These are phyloP conservation scores for Hydropotes inermis DNA, from an alignment of 2,113 vertebrate species.

Conservation along the genomic window DNA sequence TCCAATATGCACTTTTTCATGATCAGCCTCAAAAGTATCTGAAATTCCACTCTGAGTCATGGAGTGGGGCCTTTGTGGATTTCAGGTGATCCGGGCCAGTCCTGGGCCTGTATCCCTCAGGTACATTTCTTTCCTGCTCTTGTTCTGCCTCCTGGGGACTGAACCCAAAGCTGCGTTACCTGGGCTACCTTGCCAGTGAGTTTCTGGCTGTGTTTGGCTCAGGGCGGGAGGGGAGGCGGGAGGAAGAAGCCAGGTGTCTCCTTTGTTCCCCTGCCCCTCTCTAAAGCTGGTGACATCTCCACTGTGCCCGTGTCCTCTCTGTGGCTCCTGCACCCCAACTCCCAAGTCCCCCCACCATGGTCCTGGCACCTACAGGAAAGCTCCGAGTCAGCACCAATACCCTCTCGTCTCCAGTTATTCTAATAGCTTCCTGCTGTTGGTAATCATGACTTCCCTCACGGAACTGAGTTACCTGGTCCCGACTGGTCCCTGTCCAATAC, in stretches of 20 bases:
- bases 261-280: accelerated
- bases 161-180: not conserved
- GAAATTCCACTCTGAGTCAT: slow-evolving; percentile 39
- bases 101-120: not conserved
- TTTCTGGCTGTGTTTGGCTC: not conserved
- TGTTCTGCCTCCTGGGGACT: not conserved
- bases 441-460: not conserved
- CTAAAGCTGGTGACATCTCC: not conserved
- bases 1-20: slow-evolving; percentile 1
- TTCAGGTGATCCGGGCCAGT: not conserved
- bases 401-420: not conserved
- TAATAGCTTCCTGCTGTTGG: not conserved
- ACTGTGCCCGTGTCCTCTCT: not conserved
- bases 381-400: not conserved
- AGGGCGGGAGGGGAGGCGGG: not conserved
- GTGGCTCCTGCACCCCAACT: not conserved
- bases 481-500: not conserved
- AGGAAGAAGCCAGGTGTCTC: not conserved
- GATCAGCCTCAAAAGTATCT: not conserved
- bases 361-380: not conserved
- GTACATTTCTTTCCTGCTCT: not conserved
- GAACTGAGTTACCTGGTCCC: not conserved
- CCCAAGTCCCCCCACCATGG: not conserved
- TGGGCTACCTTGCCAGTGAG: not conserved
- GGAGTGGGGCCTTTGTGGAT: not conserved